These are phyloP conservation scores for Scomberomorus guttatus DNA, from an alignment of 2,797 vertebrate genomes.

Conservation along the genomic window DNA sequence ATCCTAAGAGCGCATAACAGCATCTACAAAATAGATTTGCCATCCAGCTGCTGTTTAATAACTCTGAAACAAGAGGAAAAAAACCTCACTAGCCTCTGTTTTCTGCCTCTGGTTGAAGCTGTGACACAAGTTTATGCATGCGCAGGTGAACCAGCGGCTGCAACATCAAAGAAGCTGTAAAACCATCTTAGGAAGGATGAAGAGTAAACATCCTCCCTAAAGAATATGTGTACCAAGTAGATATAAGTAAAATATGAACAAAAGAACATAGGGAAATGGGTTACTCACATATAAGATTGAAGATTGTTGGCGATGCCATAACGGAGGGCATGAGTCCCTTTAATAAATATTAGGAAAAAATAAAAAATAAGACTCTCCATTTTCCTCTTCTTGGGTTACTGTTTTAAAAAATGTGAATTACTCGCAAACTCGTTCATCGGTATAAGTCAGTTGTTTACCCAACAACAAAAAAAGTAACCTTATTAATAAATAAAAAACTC, in stretches of 20 bases:
- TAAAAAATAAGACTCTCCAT: slow-evolving; percentile 71
- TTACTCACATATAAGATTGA: slow-evolving; percentile 87
- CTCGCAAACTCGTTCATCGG: slow-evolving; percentile 34
- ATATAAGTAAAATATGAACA: background rate
- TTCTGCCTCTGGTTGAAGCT: slow-evolving; percentile 17
- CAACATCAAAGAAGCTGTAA: slow-evolving; percentile 19
- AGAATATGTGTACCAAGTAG: background rate
- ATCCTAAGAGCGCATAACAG: slow-evolving; percentile 16
- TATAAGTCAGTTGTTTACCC: background rate
- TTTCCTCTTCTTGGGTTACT: slow-evolving; percentile 43
- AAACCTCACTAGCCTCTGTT: background rate
- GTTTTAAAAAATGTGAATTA: slow-evolving; percentile 20
- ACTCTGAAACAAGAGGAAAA: slow-evolving; percentile 15
- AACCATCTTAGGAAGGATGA: background rate
- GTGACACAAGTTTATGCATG: slow-evolving; percentile 38
- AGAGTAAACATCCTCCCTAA: background rate
- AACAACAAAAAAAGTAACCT: background rate
- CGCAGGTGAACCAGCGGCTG: slow-evolving; percentile 45
- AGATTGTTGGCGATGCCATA: slow-evolving; percentile 75
- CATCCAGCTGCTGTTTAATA: slow-evolving; percentile 4
- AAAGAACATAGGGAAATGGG: background rate
- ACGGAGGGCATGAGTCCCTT: slow-evolving; percentile 60
- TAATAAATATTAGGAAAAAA: slow-evolving; percentile 76
- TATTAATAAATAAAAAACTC: background rate
- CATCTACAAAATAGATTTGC: slow-evolving; percentile 1